Evolutionary conservation across 92 coral and sea anemone species (phyloP), one percentile per base, ranked within the genome.

Genomic region (Micromussa lordhowensis): DNA sequence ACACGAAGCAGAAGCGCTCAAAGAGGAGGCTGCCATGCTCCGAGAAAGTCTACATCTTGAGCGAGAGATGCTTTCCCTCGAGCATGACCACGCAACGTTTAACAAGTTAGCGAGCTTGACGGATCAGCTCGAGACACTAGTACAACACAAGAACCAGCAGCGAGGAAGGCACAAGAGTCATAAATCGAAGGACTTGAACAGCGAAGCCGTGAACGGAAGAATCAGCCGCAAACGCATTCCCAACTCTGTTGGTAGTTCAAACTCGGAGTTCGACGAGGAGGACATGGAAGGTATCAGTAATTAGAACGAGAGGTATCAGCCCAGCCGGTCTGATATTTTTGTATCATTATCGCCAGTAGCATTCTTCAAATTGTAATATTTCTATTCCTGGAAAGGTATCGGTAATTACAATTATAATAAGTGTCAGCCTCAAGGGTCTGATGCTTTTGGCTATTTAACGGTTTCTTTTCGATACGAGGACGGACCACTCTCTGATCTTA

Each of bases 61-160:
- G 79, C 86, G 96, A 34, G 95, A 95, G 86, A 95, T 95, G 88
- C 84, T 95, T 48, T 95, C 98, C 8, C 87, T 95, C 53, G 98
- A 95, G 81, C 94, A 93, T 58, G 98, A 95, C 83, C 93, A 92
- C 51, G 95, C 93, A 2, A 93, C 94, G 28, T 95, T 93, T 75
- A 91, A 93, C 82, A 95, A 95, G 88, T 90, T 95, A 5, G 92
- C 94, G 49, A 92, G 89, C 68, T 77, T 95, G 64, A 95, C 96
- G 1, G 95, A 95, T 48, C 98, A 95, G 83, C 88, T 95, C 61
- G 96, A 95, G 72, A 86, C 92, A 6, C 83, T 95, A 10, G 94
- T 95, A 1, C 84, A 91, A 17, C 94, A 93, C 71, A 92, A 94
- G 88, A 91, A 93, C 22, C 91, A 93, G 61, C 91, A 94, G 81